These are phyloP conservation scores for Tetramorium simillimum DNA, from an alignment of 1,140 invertebrate genomes.

Conservation along the genomic window DNA sequence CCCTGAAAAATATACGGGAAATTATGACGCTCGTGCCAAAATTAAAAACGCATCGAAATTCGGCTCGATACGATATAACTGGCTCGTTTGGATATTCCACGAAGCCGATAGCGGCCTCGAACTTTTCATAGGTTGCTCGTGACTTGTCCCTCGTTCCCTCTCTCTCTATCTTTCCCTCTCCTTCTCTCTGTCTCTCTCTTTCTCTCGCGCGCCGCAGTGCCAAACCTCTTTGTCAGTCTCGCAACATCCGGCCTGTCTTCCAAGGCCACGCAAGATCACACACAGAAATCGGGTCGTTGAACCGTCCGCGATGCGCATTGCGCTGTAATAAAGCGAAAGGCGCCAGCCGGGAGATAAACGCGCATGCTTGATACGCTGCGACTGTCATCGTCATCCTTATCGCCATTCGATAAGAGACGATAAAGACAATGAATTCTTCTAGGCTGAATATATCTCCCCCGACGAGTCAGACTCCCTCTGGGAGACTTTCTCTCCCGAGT, in stretches of 20 bases:
- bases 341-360: conserved; percentile 71
- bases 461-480: conserved; percentile 11
- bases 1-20: background rate
- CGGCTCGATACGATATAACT: background rate
- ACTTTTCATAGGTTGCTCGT: conserved; percentile 69
- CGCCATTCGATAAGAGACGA: conserved; percentile 58
- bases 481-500: background rate
- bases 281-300: conserved; percentile 80
- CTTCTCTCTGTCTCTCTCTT: conserved; percentile 22
- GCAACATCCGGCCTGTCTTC: conserved; percentile 72
- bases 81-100: background rate
- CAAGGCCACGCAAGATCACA: conserved; percentile 78
- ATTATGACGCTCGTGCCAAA: background rate
- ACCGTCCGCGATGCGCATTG: conserved; percentile 67
- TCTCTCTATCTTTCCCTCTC: conserved; percentile 26
- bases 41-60: conserved; percentile 6
- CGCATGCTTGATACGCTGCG: conserved; percentile 35
- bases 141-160: conserved; percentile 43
- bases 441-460: conserved; percentile 25
- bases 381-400: conserved; percentile 2
- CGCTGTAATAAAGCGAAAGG: conserved; percentile 62
- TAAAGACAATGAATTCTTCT: conserved; percentile 23
- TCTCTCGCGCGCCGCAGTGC: conserved; percentile 21
- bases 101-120: conserved; percentile 67
- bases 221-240: conserved; percentile 53